These are phyloP conservation scores for Illadopsis cleaveri DNA, from an alignment of 2,113 vertebrate species.

Conservation along the genomic window DNA sequence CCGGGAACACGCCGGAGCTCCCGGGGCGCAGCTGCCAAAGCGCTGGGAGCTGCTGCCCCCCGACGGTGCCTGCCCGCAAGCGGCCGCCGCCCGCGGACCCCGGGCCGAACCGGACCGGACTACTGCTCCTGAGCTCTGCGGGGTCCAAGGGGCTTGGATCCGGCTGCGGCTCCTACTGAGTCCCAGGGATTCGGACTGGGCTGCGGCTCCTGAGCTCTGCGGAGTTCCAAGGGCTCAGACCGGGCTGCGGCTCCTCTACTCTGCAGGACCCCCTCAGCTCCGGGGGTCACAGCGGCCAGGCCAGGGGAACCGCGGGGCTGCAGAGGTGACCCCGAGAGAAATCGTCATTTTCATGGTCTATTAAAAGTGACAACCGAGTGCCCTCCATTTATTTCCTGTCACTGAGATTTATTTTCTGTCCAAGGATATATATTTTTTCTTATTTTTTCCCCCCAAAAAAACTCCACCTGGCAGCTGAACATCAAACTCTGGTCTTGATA, in stretches of 20 bases:
- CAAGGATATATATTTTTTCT: neutral
- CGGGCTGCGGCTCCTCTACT: no score
- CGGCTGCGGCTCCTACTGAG: neutral
- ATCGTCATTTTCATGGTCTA: neutral
- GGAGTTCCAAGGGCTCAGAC: neutral
- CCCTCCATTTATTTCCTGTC: slow-evolving; percentile 28
- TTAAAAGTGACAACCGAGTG: neutral
- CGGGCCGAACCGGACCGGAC: neutral
- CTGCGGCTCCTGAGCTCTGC: no score
- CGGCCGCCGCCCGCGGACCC: neutral
- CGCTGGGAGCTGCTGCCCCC: slow-evolving; percentile 47
- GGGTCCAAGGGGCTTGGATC: no score
- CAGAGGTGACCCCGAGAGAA: neutral
- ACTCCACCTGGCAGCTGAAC: neutral
- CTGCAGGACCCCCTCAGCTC: neutral
- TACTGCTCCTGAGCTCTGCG: neutral
- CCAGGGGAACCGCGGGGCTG: neutral
- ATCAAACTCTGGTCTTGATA: neutral
- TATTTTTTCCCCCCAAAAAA: neutral
- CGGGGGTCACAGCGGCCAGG: neutral
- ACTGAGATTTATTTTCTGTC: slow-evolving; percentile 38
- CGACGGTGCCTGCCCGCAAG: neutral
- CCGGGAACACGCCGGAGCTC: neutral
- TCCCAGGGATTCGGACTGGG: no score
- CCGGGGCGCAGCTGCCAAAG: neutral